These are phyloP conservation scores for Odontothrips loti DNA, from an alignment of 2,888 invertebrate genomes.

Conservation along the genomic window DNA sequence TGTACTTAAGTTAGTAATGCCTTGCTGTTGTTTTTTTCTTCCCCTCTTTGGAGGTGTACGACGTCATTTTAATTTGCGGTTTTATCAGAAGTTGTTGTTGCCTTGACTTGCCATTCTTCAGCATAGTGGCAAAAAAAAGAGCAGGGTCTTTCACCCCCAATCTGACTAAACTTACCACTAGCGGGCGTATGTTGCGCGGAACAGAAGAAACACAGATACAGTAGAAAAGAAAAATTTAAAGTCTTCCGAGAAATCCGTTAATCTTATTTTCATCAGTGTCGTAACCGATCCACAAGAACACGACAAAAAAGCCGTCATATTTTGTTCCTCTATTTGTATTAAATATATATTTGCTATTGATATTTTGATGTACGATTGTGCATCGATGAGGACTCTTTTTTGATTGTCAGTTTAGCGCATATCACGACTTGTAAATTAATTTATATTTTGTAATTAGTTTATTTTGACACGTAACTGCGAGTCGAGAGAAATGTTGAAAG, in stretches of 20 bases:
- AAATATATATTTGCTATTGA: not conserved
- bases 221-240: too few relatives aligned
- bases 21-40: not conserved
- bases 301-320: not conserved
- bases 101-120: too few relatives aligned
- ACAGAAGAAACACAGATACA: too few relatives aligned
- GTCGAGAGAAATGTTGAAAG: too few relatives aligned
- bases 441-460: not conserved
- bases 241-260: too few relatives aligned
- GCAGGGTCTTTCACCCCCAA: too few relatives aligned
- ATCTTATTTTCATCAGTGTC: too few relatives aligned
- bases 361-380: slow-evolving; percentile 15
- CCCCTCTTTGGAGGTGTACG: not conserved
- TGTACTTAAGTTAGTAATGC: not conserved
- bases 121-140: too few relatives aligned
- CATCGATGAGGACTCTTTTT: slow-evolving; percentile 17
- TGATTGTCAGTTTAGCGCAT: not conserved
- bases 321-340: not conserved
- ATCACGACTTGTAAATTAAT: not conserved
- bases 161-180: too few relatives aligned
- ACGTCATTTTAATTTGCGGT: not conserved
- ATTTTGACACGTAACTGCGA: too few relatives aligned
- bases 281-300: not conserved
- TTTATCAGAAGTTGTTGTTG: not conserved
- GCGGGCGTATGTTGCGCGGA: too few relatives aligned